Percentiles rank a stretch among this genome's conserved stretches.
Evolutionary conservation across 2,888 invertebrate species (phyloP).

Genomic region (Phlogophora meticulosa): DNA sequence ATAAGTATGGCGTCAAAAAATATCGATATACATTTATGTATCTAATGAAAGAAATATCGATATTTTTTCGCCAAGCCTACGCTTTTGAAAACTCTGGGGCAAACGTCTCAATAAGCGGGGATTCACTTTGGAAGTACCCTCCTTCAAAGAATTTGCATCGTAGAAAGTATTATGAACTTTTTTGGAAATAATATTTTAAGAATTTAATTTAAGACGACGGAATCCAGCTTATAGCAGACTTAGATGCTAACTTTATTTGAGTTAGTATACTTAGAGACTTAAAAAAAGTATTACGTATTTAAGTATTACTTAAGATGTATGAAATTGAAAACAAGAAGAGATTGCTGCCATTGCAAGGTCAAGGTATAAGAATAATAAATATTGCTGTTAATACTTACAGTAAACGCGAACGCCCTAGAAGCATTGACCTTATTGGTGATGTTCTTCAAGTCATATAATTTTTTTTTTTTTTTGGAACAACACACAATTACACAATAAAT

Average conservation of each 20-base stretch:
- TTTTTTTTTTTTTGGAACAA: too few species aligned
- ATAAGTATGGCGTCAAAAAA: too few species aligned
- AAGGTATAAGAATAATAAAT: too few species aligned
- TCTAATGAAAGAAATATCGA: too few species aligned
- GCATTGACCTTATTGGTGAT: too few species aligned
- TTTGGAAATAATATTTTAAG: conserved; percentile 24
- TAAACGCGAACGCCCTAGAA: too few species aligned
- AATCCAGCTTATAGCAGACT: conserved; percentile 11
- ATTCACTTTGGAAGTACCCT: conserved; percentile 26
- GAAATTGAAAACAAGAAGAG: not conserved
- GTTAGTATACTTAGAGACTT: conserved; percentile 9
- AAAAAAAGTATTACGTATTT: not conserved
- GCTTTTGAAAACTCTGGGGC: conserved; percentile 20
- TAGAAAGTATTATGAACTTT: conserved; percentile 35
- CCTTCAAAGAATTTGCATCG: conserved; percentile 45
- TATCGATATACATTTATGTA: too few species aligned
- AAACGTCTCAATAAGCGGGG: conserved; percentile 33
- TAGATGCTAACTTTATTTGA: conserved; percentile 25
- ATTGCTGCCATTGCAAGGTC: too few species aligned
- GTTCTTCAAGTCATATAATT: too few species aligned
- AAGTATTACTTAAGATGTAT: not conserved
- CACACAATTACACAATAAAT: too few species aligned
- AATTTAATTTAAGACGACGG: conserved; percentile 24
- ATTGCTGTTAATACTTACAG: too few species aligned
- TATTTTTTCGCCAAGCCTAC: too few species aligned